Conservation (phyloP, 1,140 invertebrate genomes). For the Agrilus planipennis region DNA sequence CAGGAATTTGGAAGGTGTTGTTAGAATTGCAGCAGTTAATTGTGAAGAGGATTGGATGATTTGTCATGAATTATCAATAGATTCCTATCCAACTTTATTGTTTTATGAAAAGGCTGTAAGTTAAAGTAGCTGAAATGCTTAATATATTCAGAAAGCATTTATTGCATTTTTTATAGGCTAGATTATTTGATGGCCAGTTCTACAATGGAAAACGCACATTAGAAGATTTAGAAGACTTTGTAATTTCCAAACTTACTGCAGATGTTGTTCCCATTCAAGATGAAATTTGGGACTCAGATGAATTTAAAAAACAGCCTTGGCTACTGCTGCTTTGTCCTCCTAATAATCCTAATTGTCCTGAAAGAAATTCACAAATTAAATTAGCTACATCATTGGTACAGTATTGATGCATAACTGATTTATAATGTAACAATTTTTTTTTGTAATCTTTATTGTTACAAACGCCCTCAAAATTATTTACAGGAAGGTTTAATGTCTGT, state of each 20-base stretch:
- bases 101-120: constrained; percentile 31
- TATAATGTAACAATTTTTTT: constrained; percentile 8
- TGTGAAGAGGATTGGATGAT: constrained; percentile 67
- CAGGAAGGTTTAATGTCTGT: constrained; percentile 46
- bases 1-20: constrained; percentile 55
- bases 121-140: constrained; percentile 1
- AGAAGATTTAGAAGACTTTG: constrained; percentile 36
- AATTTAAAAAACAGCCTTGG: constrained; percentile 26
- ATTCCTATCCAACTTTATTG: constrained; percentile 28
- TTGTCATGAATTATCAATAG: constrained; percentile 50
- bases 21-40: constrained; percentile 64
- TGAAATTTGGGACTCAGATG: constrained; percentile 27
- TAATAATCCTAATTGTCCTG: constrained; percentile 41
- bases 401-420: constrained; percentile 10
- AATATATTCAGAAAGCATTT: neutral
- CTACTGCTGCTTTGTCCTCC: constrained; percentile 36
- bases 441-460: constrained; percentile 6
- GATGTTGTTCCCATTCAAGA: constrained; percentile 25
- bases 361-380: constrained; percentile 41
- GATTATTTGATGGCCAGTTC: constrained; percentile 30
- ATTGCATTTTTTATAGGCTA: constrained; percentile 20
- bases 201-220: constrained; percentile 35
- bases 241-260: constrained; percentile 32
- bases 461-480: constrained; percentile 14
- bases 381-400: constrained; percentile 52